A percentile compares a stretch with the other conserved stretches of the same genome.
Evolutionary conservation across 2,113 vertebrate genomes (phyloP).

Genomic region (Lathamus discolor): DNA sequence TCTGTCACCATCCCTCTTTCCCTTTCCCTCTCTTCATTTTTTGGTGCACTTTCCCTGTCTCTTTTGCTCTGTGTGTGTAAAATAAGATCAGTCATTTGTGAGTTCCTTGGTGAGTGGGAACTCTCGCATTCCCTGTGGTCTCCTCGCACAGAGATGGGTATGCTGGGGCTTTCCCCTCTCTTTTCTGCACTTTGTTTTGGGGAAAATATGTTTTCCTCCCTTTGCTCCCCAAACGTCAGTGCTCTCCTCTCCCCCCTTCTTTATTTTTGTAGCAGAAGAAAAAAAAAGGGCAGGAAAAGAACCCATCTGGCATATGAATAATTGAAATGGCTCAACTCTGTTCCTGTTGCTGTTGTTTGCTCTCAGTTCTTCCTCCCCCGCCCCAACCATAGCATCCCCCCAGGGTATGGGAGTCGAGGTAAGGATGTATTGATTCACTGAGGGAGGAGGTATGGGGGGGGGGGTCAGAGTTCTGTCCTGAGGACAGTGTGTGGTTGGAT

Average conservation of each 20-base stretch:
- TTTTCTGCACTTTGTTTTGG: constrained; percentile 71
- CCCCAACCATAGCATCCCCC: constrained; percentile 68
- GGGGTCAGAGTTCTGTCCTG: background rate
- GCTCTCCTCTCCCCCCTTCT: constrained; percentile 4
- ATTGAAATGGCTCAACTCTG: constrained; percentile 98
- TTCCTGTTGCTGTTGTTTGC: constrained; percentile 98
- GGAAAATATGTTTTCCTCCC: constrained; percentile 64
- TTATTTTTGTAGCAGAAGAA: constrained; percentile 66
- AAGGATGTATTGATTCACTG: constrained; percentile 52
- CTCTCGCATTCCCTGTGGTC: background rate
- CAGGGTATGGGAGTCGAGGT: constrained; percentile 73
- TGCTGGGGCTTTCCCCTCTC: constrained; percentile 27
- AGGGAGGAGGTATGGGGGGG: background rate
- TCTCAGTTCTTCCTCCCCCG: constrained; percentile 77
- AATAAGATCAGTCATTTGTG: background rate
- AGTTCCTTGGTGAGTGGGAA: background rate
- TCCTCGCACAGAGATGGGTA: constrained; percentile 43
- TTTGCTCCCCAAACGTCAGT: constrained; percentile 44
- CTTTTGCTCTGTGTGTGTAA: background rate
- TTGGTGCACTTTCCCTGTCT: background rate
- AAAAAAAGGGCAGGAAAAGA: constrained; percentile 88
- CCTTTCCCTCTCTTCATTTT: background rate
- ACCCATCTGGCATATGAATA: constrained; percentile 99
- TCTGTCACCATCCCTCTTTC: constrained; percentile 21
- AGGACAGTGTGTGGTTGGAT: background rate